Conservation (phyloP, 2,888 invertebrate species). For the Augochlorella aurata region DNA sequence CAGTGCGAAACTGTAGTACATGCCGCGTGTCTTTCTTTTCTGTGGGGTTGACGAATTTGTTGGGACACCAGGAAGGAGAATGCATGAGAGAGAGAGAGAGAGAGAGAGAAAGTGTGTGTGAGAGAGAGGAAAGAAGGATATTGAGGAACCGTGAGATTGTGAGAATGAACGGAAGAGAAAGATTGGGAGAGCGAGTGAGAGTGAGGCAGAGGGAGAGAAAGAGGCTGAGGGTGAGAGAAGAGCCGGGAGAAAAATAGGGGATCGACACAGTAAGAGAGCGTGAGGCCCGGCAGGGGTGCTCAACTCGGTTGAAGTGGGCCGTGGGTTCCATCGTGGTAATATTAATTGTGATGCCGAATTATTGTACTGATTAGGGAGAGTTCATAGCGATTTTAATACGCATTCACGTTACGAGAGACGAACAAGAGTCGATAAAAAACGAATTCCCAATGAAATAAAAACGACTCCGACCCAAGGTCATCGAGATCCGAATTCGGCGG, state of each 20-base stretch:
- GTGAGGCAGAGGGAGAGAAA: constrained; percentile 6
- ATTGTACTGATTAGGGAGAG: constrained; percentile 59
- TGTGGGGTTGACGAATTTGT: constrained; percentile 35
- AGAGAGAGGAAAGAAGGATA: constrained; percentile 1
- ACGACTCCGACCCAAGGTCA: constrained; percentile 59
- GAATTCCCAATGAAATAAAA: background rate
- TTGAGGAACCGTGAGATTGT: background rate
- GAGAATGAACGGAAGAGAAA: constrained; percentile 8
- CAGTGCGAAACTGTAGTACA: constrained; percentile 39
- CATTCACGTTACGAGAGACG: constrained; percentile 41
- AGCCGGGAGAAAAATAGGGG: constrained; percentile 19
- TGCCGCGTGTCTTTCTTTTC: constrained; percentile 59
- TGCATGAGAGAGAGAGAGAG: constrained; percentile 21
- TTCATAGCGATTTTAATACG: constrained; percentile 57
- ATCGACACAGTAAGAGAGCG: constrained; percentile 51
- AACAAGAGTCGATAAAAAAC: constrained; percentile 30
- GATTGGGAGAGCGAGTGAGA: constrained; percentile 16
- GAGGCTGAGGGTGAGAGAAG: constrained; percentile 10
- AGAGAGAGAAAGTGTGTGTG: constrained; percentile 18
- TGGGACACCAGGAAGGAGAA: constrained; percentile 54
- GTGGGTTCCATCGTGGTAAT: constrained; percentile 58
- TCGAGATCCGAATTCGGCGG: constrained; percentile 60
- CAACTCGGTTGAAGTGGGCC: constrained; percentile 56
- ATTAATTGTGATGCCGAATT: constrained; percentile 66
- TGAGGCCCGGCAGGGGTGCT: constrained; percentile 60